A percentile compares a stretch with the other conserved stretches of the same genome.
These are phyloP conservation scores for Thysanoteuthis rhombus DNA, from an alignment of 2,888 invertebrate genomes.

Conservation along the genomic window DNA sequence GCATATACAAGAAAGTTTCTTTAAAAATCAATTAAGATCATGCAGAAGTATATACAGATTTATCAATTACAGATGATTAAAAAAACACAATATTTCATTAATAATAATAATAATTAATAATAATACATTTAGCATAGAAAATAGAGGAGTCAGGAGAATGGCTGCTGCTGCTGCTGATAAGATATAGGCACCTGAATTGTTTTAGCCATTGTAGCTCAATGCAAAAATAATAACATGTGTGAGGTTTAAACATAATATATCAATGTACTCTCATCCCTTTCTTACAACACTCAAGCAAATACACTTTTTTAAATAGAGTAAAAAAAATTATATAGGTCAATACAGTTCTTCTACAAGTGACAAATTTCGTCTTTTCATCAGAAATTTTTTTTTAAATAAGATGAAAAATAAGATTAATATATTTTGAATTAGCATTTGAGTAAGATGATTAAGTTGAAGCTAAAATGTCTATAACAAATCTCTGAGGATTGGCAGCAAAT, in stretches of 20 bases:
- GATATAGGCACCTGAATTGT: neutral
- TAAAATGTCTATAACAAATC: neutral
- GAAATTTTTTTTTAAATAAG: neutral
- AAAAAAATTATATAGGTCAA: neutral
- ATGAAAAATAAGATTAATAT: neutral
- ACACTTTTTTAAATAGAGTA: neutral
- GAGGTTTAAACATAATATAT: neutral
- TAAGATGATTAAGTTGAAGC: neutral
- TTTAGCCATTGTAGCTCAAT: neutral
- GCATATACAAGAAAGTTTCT: neutral
- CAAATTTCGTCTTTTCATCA: neutral
- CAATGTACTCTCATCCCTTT: neutral
- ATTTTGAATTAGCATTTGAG: neutral
- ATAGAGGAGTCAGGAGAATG: neutral
- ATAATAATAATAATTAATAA: neutral
- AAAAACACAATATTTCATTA: neutral
- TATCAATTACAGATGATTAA: neutral
- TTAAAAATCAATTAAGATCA: neutral
- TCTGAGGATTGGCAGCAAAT: neutral
- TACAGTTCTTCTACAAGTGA: neutral
- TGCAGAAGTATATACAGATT: neutral
- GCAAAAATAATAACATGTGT: neutral
- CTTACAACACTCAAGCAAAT: neutral
- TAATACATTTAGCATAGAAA: neutral
- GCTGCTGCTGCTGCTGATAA: neutral